A percentile compares a stretch with the other conserved stretches of the same genome.
phyloP scores from a whole-genome alignment of 2,797 vertebrate genomes.

The Lithobates pipiens region DNA sequence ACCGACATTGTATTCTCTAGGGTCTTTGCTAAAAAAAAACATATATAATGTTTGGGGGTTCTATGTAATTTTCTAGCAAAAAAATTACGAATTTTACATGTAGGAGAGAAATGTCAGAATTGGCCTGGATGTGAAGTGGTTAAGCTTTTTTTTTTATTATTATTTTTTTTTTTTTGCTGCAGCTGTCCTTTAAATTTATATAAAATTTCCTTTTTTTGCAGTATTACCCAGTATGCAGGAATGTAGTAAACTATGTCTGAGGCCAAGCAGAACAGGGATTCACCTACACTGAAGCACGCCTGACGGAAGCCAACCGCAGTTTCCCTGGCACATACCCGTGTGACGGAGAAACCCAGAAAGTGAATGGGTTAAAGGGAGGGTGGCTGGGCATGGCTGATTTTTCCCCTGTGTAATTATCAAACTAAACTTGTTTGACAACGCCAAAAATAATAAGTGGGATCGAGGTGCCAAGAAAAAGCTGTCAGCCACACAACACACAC shows the following conservation, averaged over 20 bases:
- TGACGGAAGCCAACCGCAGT: not conserved
- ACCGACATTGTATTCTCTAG: too few species aligned
- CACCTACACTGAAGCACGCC: not conserved
- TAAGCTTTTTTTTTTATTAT: too few species aligned
- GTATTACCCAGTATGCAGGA: not conserved
- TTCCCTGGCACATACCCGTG: not conserved
- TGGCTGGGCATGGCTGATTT: slow-evolving; percentile 50
- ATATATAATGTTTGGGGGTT: too few species aligned
- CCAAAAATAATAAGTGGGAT: slow-evolving; percentile 59
- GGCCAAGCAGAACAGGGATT: slow-evolving; percentile 4
- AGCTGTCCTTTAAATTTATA: too few species aligned
- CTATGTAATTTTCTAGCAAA: too few species aligned
- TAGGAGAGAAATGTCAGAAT: too few species aligned
- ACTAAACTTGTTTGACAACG: slow-evolving; percentile 62
- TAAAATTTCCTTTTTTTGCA: too few species aligned
- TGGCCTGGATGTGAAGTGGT: too few species aligned
- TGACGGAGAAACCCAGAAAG: not conserved
- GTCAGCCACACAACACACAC: slow-evolving; percentile 23
- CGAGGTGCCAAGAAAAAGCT: slow-evolving; percentile 37
- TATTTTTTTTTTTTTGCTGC: too few species aligned
- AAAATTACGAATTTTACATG: too few species aligned
- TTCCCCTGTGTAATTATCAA: slow-evolving; percentile 55
- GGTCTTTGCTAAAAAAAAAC: too few species aligned
- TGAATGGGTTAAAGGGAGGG: slow-evolving; percentile 47
- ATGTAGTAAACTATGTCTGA: not conserved